These are phyloP conservation scores for Porites lobata DNA, from an alignment of 92 coral and sea anemone genomes.

Conservation along the genomic window DNA sequence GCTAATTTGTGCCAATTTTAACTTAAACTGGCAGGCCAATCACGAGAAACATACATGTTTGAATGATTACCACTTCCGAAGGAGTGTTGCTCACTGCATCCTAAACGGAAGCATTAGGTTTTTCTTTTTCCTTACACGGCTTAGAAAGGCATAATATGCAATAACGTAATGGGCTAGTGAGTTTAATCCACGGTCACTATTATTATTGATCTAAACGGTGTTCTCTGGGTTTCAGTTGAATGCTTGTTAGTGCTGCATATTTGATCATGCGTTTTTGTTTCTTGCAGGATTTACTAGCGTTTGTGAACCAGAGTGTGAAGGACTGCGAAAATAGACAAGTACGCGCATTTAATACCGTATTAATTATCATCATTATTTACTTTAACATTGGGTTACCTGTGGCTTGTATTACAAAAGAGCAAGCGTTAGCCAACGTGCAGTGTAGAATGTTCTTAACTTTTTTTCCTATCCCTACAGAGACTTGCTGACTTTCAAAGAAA, in stretches of 20 bases:
- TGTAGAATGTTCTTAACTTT: too few species aligned
- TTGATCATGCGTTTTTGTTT: not conserved
- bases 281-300: constrained; percentile 91
- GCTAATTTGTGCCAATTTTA: not conserved
- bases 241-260: too few species aligned
- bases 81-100: too few species aligned
- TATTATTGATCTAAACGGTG: not conserved
- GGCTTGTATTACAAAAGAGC: not conserved
- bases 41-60: not conserved
- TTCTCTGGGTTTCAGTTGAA: not conserved
- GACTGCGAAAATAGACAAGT: constrained; percentile 98
- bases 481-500: constrained; percentile 90
- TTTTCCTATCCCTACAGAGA: constrained; percentile 62
- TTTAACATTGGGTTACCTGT: not conserved
- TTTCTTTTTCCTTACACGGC: too few species aligned
- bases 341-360: not conserved
- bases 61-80: not conserved
- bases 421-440: too few species aligned
- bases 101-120: too few species aligned
- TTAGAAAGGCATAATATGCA: too few species aligned
- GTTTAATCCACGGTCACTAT: too few species aligned
- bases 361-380: not conserved
- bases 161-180: too few species aligned
- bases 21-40: not conserved
- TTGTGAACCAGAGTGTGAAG: constrained; percentile 98